These are phyloP conservation scores for Sycophila sp. DNA, from an alignment of 1,140 invertebrate species.

Conservation along the genomic window DNA sequence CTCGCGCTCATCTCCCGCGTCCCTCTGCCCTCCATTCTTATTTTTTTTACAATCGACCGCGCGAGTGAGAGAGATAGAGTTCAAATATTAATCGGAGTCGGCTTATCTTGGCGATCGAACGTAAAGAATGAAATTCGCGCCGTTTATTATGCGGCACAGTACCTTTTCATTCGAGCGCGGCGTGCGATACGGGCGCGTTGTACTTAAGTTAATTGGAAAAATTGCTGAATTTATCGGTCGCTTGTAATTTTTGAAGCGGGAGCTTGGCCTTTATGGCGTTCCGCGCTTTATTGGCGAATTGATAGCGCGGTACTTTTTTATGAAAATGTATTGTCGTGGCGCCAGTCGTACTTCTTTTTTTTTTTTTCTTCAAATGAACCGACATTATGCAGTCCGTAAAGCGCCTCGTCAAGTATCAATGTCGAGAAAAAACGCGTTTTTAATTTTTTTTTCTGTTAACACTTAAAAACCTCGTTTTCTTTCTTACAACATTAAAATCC, in stretches of 20 bases:
- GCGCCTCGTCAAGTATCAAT: no score
- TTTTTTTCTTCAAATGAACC: no score
- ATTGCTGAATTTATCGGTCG: slow-evolving; percentile 25
- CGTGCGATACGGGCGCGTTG: background rate
- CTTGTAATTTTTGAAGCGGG: slow-evolving; percentile 14
- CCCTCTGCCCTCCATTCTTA: background rate
- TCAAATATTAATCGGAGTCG: no score
- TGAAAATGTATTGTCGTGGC: no score
- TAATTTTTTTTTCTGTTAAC: background rate
- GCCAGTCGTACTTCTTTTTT: no score
- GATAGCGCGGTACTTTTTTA: no score
- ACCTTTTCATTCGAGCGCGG: background rate
- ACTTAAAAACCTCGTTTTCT: background rate
- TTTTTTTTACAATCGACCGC: background rate
- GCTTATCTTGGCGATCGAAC: background rate
- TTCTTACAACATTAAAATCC: no score
- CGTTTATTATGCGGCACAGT: slow-evolving; percentile 5
- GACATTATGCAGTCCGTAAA: no score
- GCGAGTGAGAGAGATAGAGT: no score
- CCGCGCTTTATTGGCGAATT: slow-evolving; percentile 19
- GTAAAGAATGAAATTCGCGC: slow-evolving; percentile 30
- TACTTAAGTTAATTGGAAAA: slow-evolving; percentile 37
- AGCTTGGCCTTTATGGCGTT: background rate
- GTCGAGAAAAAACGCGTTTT: no score
- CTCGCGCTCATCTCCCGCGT: no score